Evolutionary conservation across 2,888 invertebrate genomes (phyloP).

Genomic region (Dione juno): DNA sequence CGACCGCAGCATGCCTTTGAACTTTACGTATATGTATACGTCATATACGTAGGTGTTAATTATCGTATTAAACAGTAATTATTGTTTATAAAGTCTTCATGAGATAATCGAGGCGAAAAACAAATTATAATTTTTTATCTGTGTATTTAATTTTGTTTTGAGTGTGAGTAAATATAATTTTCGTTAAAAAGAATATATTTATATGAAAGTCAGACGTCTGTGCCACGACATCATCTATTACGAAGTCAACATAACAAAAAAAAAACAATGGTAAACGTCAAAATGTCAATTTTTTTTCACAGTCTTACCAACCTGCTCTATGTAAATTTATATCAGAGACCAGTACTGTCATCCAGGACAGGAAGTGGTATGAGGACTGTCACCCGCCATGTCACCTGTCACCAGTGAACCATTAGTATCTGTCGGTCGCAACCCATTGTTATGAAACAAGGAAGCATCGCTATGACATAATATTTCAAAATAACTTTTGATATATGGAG

Average conservation of each 20-base stretch:
- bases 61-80: slow-evolving; percentile 7
- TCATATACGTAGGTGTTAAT: slow-evolving; percentile 27
- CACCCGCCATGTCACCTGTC: slow-evolving; percentile 26
- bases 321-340: neutral
- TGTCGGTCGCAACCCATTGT: slow-evolving; percentile 32
- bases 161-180: no score
- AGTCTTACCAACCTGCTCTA: neutral
- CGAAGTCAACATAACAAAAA: neutral
- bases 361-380: slow-evolving; percentile 15
- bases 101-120: no score
- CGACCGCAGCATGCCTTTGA: slow-evolving; percentile 35
- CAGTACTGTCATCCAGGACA: neutral
- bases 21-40: slow-evolving; percentile 40
- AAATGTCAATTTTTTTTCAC: neutral
- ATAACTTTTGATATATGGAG: slow-evolving; percentile 10
- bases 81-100: neutral
- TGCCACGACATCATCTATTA: no score
- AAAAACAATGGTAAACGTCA: neutral
- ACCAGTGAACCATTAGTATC: slow-evolving; percentile 26
- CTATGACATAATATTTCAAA: slow-evolving; percentile 23
- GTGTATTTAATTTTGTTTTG: no score
- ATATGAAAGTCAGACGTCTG: no score
- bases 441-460: slow-evolving; percentile 32
- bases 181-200: no score
- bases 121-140: no score